phyloP scores from a whole-genome alignment of 2,797 vertebrate genomes.

The Gobionotothen gibberifrons region DNA sequence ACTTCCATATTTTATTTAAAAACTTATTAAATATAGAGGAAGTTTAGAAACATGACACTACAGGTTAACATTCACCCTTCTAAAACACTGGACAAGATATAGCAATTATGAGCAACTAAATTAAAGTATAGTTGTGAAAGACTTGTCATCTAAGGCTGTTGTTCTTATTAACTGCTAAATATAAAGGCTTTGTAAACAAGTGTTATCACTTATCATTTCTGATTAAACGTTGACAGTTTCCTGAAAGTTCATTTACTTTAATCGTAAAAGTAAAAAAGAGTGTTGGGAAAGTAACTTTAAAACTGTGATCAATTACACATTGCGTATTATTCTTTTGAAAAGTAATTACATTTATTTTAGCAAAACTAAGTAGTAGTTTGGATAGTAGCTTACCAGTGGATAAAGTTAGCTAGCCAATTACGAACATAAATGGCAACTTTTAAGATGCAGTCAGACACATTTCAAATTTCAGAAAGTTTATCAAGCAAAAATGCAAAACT shows the following conservation, averaged over 20 bases:
- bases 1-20: background rate
- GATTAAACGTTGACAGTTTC: background rate
- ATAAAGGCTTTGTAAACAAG: background rate
- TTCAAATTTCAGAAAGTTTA: too few species aligned
- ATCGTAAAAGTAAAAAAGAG: slow-evolving; percentile 2
- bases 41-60: background rate
- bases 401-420: too few species aligned
- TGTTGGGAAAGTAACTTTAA: background rate
- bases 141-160: background rate
- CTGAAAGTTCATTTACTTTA: background rate
- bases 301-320: background rate
- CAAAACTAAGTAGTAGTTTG: too few species aligned
- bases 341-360: background rate
- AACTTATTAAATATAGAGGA: background rate
- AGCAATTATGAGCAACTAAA: background rate
- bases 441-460: too few species aligned
- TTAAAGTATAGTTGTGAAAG: background rate
- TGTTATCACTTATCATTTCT: background rate
- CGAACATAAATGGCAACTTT: too few species aligned
- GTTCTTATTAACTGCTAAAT: background rate
- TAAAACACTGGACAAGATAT: background rate
- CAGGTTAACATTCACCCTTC: background rate
- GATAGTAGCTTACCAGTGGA: too few species aligned
- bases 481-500: background rate
- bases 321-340: background rate